Conservation (phyloP, 2,113 vertebrate species). For the Micronisus gabar region DNA sequence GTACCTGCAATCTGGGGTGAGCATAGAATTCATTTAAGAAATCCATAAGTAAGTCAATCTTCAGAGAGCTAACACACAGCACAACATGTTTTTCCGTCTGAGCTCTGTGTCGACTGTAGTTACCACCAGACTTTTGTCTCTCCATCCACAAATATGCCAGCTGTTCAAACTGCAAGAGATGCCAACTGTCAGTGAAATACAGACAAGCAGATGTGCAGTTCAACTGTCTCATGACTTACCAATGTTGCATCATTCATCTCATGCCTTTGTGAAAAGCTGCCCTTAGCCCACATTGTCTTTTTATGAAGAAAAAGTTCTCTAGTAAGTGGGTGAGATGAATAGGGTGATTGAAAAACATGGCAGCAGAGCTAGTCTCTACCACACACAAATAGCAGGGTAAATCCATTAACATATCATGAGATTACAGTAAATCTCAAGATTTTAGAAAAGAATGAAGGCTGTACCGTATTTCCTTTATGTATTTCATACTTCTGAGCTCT, state of each 20-base stretch:
- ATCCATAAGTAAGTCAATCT: constrained; percentile 97
- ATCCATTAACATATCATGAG: background rate
- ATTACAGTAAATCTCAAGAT: background rate
- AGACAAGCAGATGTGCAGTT: background rate
- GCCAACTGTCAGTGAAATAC: background rate
- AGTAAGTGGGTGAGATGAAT: background rate
- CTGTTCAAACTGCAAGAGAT: constrained; percentile 88
- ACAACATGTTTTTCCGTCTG: constrained; percentile 95
- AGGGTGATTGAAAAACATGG: background rate
- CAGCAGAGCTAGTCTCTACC: background rate
- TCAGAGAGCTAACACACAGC: constrained; percentile 91
- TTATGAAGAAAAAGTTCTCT: background rate
- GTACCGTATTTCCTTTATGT: background rate
- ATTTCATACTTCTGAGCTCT: background rate
- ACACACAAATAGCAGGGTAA: background rate
- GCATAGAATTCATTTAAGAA: constrained; percentile 98
- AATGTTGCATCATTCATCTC: background rate
- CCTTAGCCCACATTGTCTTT: background rate
- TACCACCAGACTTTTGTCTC: constrained; percentile 95
- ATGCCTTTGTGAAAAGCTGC: background rate
- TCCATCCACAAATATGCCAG: constrained; percentile 98
- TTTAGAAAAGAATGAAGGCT: background rate
- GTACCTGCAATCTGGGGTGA: constrained; percentile 89
- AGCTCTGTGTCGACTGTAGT: constrained; percentile 93
- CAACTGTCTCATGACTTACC: background rate